Base-by-base conservation (phyloP, 2,113 vertebrate genomes). In the Colaptes auratus region DNA sequence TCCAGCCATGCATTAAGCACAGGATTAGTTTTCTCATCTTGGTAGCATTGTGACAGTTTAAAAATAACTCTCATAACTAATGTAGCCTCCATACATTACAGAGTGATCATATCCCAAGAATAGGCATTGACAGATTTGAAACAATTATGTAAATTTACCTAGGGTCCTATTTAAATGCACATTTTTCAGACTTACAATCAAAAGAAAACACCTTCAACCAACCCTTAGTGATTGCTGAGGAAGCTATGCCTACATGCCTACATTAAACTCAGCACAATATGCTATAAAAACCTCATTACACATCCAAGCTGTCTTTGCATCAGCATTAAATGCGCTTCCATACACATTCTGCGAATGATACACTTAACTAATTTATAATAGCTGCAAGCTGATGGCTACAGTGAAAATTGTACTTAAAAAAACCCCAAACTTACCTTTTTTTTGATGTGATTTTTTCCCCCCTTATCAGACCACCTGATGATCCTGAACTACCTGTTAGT, bases 211-310 rank as follows among this genome's bases (percentile, higher is more conserved):
- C 39, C 66, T 33, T 89, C 46, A 86, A 39, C 69, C 52, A 92
- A 78, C 23, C n/a, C 53, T 79, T 71, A 67, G 82, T 95, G 92
- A 96, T 88, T 97, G 93, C 95, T 95, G 91, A 97, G 95, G 95
- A 97, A 96, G 93, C 95, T 92, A 76, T 96, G 96, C 79, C 71
- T 87, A 82, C 87, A 83, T 77, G 85, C 66, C 66, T 69, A 42
- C 91, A 93, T 92, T 96, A 97, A 97, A 85, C 63, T 60, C 66
- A 74, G 82, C 85, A 97, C 89, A 96, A 72, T 89, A 85, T 86
- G 87, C 95, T 93, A 95, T 98, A 95, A 98, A 97, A 97, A 96
- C 35, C 93, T 97, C 97, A 97, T 98, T 97, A 96, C 56, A 96
- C 74, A 97, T 91, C 80, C 93, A 65, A 83, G 81, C 72, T 97